Percentiles rank a stretch among this genome's conserved stretches.
These are phyloP conservation scores for Xestia xanthographa DNA, from an alignment of 2,888 invertebrate species.

Conservation along the genomic window DNA sequence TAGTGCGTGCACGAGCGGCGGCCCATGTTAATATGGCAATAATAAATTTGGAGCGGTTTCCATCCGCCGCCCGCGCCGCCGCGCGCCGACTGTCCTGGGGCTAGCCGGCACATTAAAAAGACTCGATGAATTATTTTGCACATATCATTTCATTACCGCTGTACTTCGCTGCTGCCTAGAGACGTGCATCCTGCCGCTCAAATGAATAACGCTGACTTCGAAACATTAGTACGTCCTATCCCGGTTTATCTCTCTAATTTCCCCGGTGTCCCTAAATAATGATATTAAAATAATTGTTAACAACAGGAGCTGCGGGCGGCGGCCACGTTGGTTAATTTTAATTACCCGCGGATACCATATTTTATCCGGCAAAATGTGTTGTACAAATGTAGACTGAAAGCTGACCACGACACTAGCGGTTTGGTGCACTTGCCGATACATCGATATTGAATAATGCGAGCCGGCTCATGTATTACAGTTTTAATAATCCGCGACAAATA, in stretches of 20 bases:
- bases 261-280: conserved; percentile 81
- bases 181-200: conserved; percentile 57
- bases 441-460: conserved; percentile 65
- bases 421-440: conserved; percentile 63
- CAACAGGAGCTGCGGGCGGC: conserved; percentile 74
- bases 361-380: conserved; percentile 81
- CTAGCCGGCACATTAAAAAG: conserved; percentile 78
- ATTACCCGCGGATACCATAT: conserved; percentile 84
- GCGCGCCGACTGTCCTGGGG: conserved; percentile 73
- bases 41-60: conserved; percentile 87
- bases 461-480: conserved; percentile 44
- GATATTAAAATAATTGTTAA: conserved; percentile 83
- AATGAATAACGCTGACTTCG: conserved; percentile 73
- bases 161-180: conserved; percentile 61
- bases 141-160: conserved; percentile 74
- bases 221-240: conserved; percentile 65
- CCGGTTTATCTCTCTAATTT: conserved; percentile 76
- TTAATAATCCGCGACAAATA: conserved; percentile 63
- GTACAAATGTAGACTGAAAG: conserved; percentile 77
- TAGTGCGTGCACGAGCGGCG: conserved; percentile 79
- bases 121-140: conserved; percentile 80
- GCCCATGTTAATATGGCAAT: conserved; percentile 87
- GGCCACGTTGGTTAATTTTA: conserved; percentile 82
- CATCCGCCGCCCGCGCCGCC: conserved; percentile 71
- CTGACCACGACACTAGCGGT: conserved; percentile 71